phyloP scores from a whole-genome alignment of 2,888 invertebrate species.

The Pegoplata infirma region DNA sequence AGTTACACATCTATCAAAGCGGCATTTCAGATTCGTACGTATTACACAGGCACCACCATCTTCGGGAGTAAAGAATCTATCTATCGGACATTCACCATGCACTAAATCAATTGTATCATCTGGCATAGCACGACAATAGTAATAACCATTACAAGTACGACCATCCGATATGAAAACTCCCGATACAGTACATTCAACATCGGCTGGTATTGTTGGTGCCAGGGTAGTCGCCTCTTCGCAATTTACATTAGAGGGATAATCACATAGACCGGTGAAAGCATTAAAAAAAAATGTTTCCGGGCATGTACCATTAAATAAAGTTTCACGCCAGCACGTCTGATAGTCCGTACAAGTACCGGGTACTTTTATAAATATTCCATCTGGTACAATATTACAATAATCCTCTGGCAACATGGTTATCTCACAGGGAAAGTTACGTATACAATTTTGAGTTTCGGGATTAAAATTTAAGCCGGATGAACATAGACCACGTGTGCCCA shows the following conservation, averaged over 20 bases:
- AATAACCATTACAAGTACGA: constrained; percentile 71
- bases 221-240: constrained; percentile 62
- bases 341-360: constrained; percentile 67
- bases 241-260: constrained; percentile 67
- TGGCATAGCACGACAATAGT: constrained; percentile 65
- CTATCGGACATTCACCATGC: constrained; percentile 67
- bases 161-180: constrained; percentile 71
- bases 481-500: constrained; percentile 67
- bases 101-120: constrained; percentile 60
- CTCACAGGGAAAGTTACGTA: constrained; percentile 67
- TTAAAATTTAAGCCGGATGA: constrained; percentile 68
- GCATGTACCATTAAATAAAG: constrained; percentile 67
- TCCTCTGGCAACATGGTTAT: constrained; percentile 68
- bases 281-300: constrained; percentile 69
- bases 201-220: constrained; percentile 56
- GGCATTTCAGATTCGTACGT: constrained; percentile 67
- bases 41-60: constrained; percentile 70
- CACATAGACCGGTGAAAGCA: constrained; percentile 66
- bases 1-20: constrained; percentile 70
- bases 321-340: constrained; percentile 68
- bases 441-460: constrained; percentile 67
- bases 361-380: constrained; percentile 70
- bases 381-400: constrained; percentile 72
- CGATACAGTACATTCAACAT: constrained; percentile 64
- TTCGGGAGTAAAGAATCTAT: constrained; percentile 67